Conservation (phyloP, 2,113 vertebrate species). For the Cyanoramphus novaezelandiae region DNA sequence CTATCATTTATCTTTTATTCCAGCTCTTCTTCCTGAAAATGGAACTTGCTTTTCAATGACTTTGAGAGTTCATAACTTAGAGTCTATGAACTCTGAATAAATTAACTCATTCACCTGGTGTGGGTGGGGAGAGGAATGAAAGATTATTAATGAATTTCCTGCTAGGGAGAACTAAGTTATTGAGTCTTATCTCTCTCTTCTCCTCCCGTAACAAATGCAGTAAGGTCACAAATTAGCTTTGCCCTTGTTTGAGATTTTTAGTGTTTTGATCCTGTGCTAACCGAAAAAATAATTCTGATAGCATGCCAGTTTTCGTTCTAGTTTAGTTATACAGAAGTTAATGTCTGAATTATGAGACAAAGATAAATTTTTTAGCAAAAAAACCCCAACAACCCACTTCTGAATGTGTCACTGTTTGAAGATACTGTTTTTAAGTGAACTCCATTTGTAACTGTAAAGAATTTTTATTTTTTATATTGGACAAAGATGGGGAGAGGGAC, state of each 20-base stretch:
- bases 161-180: neutral
- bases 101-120: neutral
- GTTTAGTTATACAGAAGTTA: neutral
- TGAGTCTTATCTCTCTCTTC: neutral
- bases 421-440: neutral
- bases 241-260: neutral
- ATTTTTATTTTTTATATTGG: neutral
- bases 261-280: neutral
- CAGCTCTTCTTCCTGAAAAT: neutral
- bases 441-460: neutral
- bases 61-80: neutral
- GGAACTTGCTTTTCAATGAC: neutral
- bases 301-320: neutral
- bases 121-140: neutral
- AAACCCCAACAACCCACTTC: rapidly evolving
- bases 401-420: neutral
- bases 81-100: neutral
- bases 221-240: neutral
- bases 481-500: neutral
- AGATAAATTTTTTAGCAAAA: neutral
- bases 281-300: neutral
- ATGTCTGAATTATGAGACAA: neutral
- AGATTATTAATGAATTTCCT: neutral
- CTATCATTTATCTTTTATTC: neutral
- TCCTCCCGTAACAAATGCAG: neutral